Percentiles rank a stretch among this genome's conserved stretches.
Evolutionary conservation across 1,140 invertebrate species (phyloP).

Genomic region (Theocolax elegans): DNA sequence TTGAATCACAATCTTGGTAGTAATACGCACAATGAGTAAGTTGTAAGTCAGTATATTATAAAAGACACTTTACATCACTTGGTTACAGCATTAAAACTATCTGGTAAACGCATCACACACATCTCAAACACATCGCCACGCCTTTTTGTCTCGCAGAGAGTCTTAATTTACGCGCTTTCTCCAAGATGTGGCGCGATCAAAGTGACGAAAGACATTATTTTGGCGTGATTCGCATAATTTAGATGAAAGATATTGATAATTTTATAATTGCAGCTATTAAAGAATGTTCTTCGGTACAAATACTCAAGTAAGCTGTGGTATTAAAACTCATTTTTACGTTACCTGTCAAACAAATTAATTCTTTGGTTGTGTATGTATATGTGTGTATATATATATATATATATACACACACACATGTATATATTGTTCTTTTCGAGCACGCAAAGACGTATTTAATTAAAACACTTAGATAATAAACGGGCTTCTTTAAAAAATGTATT

Average conservation of each 20-base stretch:
- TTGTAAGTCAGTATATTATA: not conserved
- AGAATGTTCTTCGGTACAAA: not conserved
- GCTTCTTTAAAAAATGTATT: no score
- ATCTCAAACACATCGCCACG: not conserved
- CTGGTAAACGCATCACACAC: not conserved
- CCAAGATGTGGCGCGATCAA: not conserved
- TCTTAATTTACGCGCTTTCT: constrained; percentile 11
- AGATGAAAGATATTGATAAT: constrained; percentile 1
- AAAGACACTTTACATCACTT: not conserved
- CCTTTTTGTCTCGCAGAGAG: not conserved
- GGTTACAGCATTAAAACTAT: not conserved
- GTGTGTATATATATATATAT: no score
- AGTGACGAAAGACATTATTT: constrained; percentile 2
- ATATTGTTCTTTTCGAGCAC: no score
- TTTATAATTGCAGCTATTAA: not conserved
- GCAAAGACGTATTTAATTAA: no score
- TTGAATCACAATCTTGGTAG: no score
- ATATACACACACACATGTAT: no score
- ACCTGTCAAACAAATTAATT: not conserved
- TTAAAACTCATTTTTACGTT: no score
- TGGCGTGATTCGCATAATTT: not conserved
- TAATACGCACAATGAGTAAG: no score
- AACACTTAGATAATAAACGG: no score
- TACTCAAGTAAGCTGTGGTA: no score
- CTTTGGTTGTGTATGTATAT: no score